phyloP scores from a whole-genome alignment of 2,113 vertebrate genomes.

The Austrofundulus limnaeus region DNA sequence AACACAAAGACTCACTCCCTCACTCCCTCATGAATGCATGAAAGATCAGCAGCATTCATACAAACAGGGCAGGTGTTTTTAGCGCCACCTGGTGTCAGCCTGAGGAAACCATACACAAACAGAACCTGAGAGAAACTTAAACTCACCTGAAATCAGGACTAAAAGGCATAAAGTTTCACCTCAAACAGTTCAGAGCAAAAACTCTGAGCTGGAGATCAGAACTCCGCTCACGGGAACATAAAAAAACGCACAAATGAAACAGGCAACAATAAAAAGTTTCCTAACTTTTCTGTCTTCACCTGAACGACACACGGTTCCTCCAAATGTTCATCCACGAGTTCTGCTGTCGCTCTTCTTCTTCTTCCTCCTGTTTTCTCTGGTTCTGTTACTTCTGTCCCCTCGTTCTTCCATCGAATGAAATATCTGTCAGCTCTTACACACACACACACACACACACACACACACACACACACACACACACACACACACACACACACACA shows the following conservation, averaged over 20 bases:
- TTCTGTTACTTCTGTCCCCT: background rate
- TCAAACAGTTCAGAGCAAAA: background rate
- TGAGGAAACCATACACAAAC: no score
- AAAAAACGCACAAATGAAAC: background rate
- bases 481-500: no score
- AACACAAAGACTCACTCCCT: constrained; percentile 4
- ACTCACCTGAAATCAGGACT: background rate
- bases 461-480: constrained; percentile 9
- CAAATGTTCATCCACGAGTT: background rate
- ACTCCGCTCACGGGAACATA: background rate
- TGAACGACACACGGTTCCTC: constrained; percentile 5
- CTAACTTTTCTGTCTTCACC: constrained; percentile 10
- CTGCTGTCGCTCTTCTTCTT: background rate
- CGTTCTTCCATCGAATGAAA: constrained; percentile 14
- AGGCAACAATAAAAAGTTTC: background rate
- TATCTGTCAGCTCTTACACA: background rate
- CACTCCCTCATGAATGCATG: constrained; percentile 1
- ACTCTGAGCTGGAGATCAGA: background rate
- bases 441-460: constrained; percentile 19
- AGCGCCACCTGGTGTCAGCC: background rate
- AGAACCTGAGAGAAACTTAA: no score
- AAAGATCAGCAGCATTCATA: constrained; percentile 10
- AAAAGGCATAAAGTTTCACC: background rate
- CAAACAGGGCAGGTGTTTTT: background rate
- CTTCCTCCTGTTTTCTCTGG: constrained; percentile 1